These are phyloP conservation scores for Urocitellus parryii DNA, from an alignment of 2,113 vertebrate genomes.

Conservation along the genomic window DNA sequence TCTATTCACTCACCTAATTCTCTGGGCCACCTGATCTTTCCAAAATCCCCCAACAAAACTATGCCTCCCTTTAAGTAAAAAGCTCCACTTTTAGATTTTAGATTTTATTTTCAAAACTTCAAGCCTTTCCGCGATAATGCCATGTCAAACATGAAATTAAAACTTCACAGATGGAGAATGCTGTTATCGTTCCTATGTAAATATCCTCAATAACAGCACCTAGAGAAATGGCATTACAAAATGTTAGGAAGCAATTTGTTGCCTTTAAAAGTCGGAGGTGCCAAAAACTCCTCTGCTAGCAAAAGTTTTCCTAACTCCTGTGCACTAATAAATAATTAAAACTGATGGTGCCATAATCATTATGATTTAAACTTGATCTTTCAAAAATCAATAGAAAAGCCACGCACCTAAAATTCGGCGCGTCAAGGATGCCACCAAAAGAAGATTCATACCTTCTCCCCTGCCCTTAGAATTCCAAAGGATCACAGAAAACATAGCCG, in stretches of 20 bases:
- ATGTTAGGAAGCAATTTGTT: background rate
- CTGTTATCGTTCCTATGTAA: constrained; percentile 57
- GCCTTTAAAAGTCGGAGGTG: constrained; percentile 1
- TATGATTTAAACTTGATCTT: background rate
- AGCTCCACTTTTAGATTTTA: background rate
- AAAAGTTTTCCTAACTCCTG: constrained; percentile 68
- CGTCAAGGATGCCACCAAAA: constrained; percentile 36
- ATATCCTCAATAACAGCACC: constrained; percentile 64
- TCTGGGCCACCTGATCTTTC: constrained; percentile 69
- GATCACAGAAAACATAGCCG: constrained; percentile 23
- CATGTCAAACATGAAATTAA: constrained; percentile 67
- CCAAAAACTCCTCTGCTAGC: background rate
- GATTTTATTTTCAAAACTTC: background rate
- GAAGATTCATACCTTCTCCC: constrained; percentile 24
- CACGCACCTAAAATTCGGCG: constrained; percentile 60
- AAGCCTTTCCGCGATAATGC: constrained; percentile 20
- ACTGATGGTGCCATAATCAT: background rate
- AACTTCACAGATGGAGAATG: constrained; percentile 41
- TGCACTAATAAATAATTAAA: constrained; percentile 52
- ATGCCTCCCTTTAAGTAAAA: constrained; percentile 66
- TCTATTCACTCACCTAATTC: constrained; percentile 73
- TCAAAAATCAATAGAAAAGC: constrained; percentile 53
- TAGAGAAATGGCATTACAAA: constrained; percentile 10
- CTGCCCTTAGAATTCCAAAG: constrained; percentile 52
- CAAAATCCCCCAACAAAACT: constrained; percentile 68